Percentiles rank a stretch among this genome's conserved stretches.
Evolutionary conservation across 2,888 invertebrate species (phyloP).

Genomic region (Papilio protenor): DNA sequence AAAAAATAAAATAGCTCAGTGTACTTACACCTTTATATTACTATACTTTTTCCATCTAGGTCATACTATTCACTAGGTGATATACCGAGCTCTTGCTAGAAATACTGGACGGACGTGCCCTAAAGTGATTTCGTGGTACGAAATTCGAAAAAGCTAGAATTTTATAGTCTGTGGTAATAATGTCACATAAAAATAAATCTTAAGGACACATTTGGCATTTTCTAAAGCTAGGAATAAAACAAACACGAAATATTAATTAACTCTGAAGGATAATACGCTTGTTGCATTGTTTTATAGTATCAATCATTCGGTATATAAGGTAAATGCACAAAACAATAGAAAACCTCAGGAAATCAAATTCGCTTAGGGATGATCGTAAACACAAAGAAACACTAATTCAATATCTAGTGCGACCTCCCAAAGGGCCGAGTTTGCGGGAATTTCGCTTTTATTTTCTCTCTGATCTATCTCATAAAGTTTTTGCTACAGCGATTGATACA

Average conservation of each 20-base stretch:
- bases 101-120: conserved; percentile 36
- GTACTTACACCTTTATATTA: not conserved
- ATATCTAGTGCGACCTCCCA: conserved; percentile 55
- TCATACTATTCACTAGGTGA: conserved; percentile 34
- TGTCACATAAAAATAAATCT: conserved; percentile 16
- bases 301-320: not conserved
- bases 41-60: conserved; percentile 33
- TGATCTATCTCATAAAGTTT: conserved; percentile 47
- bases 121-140: conserved; percentile 38
- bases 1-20: conserved; percentile 1
- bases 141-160: conserved; percentile 26
- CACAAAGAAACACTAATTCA: conserved; percentile 58
- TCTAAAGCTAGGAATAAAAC: not conserved
- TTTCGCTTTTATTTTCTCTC: conserved; percentile 48
- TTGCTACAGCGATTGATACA: conserved; percentile 53
- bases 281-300: not conserved
- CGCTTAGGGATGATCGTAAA: conserved; percentile 46
- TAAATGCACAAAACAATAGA: conserved; percentile 36
- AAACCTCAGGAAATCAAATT: conserved; percentile 44
- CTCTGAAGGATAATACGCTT: no score
- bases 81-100: conserved; percentile 23
- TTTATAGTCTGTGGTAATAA: not conserved
- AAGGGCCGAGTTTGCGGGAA: conserved; percentile 50
- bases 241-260: no score
- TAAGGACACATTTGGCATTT: not conserved